Percentiles rank a stretch among this genome's conserved stretches.
Conservation (phyloP, 2,888 invertebrate genomes). For the Eupeodes luniger region DNA sequence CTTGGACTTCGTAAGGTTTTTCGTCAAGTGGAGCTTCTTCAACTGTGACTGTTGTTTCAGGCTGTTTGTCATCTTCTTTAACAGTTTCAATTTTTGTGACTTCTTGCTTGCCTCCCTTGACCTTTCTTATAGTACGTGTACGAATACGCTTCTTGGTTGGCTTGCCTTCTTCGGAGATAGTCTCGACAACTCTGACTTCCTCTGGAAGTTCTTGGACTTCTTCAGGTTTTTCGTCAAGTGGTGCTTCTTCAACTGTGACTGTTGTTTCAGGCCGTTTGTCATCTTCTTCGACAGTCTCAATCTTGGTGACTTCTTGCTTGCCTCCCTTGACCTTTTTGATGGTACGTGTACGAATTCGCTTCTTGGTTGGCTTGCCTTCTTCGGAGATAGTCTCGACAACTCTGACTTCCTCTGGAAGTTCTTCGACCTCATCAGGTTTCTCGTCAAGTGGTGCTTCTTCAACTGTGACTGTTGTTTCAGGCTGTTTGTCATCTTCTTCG, state of each 20-base stretch:
- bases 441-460: slow-evolving; percentile 47
- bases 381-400: slow-evolving; percentile 28
- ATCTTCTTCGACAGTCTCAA: slow-evolving; percentile 58
- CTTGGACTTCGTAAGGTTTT: slow-evolving; percentile 13
- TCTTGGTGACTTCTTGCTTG: slow-evolving; percentile 61
- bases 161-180: slow-evolving; percentile 51
- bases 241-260: slow-evolving; percentile 50
- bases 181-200: slow-evolving; percentile 41
- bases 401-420: slow-evolving; percentile 42
- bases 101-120: slow-evolving; percentile 62
- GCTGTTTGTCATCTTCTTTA: slow-evolving; percentile 57
- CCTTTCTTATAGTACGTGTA: slow-evolving; percentile 53
- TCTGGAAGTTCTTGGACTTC: slow-evolving; percentile 51
- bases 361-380: slow-evolving; percentile 55
- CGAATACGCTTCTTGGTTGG: slow-evolving; percentile 55
- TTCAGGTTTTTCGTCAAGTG: slow-evolving; percentile 56
- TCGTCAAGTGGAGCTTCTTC: slow-evolving; percentile 41
- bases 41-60: slow-evolving; percentile 59
- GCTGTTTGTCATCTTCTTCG: slow-evolving; percentile 51
- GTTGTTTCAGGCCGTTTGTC: slow-evolving; percentile 54
- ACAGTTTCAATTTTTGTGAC: slow-evolving; percentile 62
- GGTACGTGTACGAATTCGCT: slow-evolving; percentile 47
- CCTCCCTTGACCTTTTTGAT: slow-evolving; percentile 60
- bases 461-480: slow-evolving; percentile 56
- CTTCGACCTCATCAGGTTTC: slow-evolving; percentile 39